Base-by-base conservation (phyloP, 2,888 invertebrate species). In the Acronicta psi region DNA sequence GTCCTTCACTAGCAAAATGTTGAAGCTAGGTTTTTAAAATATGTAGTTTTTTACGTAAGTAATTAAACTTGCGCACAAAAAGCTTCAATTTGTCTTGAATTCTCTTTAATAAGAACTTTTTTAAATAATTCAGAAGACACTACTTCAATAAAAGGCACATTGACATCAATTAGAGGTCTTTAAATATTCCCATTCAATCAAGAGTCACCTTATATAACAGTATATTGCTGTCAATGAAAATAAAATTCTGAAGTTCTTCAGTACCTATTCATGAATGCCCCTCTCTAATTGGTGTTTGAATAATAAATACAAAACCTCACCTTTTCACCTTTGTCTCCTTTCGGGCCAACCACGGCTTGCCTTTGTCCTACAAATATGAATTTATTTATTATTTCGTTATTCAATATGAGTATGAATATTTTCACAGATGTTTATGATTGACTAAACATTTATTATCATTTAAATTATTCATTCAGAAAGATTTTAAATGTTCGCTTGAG, bases 311-410 rank as follows among this genome's bases (percentile, higher is more conserved):
- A 37, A 20, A 51, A 58, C 44, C 69, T 71, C 79, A 93, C 93
- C 90, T 94, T 94, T 83, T 94, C 93, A 43, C 93, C 93, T 74
- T 91, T 92, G 36, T 89, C 91, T 29, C 89, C 89, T 72, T 86
- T 90, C 2, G 81, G 73, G 2, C 61, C 82, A 34, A 57, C 61
- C 20, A 64, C 49, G 31, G 66, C 43, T 55, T 75, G 73, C 63
- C 69, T 73, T 77, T 81, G 79, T 44, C 85, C 88, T 88, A 72
- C 55, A 80, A 83, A 42, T 49, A 64, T 60, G 49, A 68, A 71
- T 49, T 54, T 45, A 29, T 42, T n/a, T n/a, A 53, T 50, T 25
- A 29, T 34, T 34, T 34, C 56, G 42, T 59, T 52, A 57, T 47
- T 64, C 58, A 65, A 72, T 44, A 57, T 50, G 40, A 31, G 38